These are phyloP conservation scores for Schlechtendalia chinensis DNA, from an alignment of 1,140 invertebrate genomes.

Conservation along the genomic window DNA sequence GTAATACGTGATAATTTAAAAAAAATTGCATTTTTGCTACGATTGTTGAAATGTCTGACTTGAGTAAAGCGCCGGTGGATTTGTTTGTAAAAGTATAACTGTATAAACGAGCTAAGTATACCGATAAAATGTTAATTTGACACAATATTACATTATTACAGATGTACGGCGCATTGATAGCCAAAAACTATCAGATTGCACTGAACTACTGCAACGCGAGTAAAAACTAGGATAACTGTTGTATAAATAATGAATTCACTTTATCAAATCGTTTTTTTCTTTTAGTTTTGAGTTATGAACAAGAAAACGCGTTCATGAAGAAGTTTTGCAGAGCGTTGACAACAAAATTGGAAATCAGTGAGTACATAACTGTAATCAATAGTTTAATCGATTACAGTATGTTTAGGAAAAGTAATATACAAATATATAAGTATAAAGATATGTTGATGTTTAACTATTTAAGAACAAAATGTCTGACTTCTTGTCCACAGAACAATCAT, in stretches of 20 bases:
- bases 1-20: too few species aligned
- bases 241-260: background rate
- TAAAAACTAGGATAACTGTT: background rate
- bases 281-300: conserved; percentile 33
- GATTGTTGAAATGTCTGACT: background rate
- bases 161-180: conserved; percentile 29
- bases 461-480: too few species aligned
- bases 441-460: too few species aligned
- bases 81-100: conserved; percentile 26
- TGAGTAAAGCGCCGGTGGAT: conserved; percentile 9
- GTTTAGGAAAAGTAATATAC: too few species aligned
- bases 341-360: conserved; percentile 17
- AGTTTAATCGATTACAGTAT: background rate
- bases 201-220: conserved; percentile 24
- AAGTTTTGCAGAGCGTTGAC: background rate
- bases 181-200: conserved; percentile 19
- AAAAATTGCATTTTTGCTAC: too few species aligned
- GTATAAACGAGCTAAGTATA: background rate
- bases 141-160: background rate
- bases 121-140: background rate
- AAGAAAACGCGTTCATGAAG: background rate
- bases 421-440: too few species aligned
- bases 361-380: background rate
- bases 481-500: too few species aligned
- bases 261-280: background rate